These are phyloP conservation scores for Zelostemma sp. DNA, from an alignment of 1,140 invertebrate species.

Conservation along the genomic window DNA sequence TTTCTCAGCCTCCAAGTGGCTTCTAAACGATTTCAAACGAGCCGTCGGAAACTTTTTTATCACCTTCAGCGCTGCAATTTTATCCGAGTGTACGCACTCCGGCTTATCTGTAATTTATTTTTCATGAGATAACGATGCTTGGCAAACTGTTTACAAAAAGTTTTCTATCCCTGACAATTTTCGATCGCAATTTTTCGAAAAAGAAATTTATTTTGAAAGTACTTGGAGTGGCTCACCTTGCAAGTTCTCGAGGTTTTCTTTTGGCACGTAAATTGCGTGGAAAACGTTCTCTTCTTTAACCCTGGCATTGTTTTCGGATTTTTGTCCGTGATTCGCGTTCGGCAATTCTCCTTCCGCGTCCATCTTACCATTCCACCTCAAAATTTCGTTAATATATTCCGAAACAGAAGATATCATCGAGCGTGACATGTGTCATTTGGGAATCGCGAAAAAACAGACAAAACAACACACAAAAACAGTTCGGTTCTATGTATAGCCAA, in stretches of 20 bases:
- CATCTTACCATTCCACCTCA: constrained; percentile 31
- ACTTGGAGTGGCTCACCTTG: constrained; percentile 32
- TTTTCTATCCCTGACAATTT: no score
- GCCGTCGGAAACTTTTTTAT: constrained; percentile 81
- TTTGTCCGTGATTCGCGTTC: constrained; percentile 13
- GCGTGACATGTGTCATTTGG: constrained; percentile 23
- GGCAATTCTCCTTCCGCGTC: constrained; percentile 20
- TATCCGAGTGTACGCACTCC: constrained; percentile 76
- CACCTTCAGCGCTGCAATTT: constrained; percentile 78
- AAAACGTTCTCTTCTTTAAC: constrained; percentile 39
- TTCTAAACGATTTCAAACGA: constrained; percentile 83
- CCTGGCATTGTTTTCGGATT: constrained; percentile 27
- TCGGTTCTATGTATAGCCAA: not conserved
- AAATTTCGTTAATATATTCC: constrained; percentile 24
- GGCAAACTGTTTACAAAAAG: not conserved
- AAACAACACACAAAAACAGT: not conserved
- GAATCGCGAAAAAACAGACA: not conserved
- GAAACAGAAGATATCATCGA: constrained; percentile 14
- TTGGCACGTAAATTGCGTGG: constrained; percentile 58
- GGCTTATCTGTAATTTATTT: constrained; percentile 9
- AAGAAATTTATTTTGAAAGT: constrained; percentile 2
- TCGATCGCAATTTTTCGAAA: not conserved
- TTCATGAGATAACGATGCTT: not conserved
- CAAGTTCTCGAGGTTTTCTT: constrained; percentile 25
- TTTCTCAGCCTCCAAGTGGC: constrained; percentile 77